Base-by-base conservation (phyloP, 2,797 vertebrate species). In the Lophius americanus region DNA sequence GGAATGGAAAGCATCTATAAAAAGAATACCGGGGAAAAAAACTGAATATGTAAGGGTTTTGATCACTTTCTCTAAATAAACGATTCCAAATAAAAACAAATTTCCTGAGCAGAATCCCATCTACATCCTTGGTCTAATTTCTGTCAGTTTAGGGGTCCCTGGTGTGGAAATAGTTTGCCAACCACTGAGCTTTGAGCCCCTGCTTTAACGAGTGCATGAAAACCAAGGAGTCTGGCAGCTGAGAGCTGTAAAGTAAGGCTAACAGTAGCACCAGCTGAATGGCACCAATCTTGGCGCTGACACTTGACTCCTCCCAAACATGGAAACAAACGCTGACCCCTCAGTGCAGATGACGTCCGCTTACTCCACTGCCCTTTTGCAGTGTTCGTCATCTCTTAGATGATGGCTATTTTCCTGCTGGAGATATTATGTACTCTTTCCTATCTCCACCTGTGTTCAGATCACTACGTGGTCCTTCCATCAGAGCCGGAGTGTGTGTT, bases 231-330 rank as follows among this genome's bases (percentile, higher is more conserved):
- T 73, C 4, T n/a, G 6, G 12, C 65, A 72, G 54, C 50, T 68
- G 48, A 69, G 76, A 75, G 68, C 78, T 78, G 60, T 69, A 9
- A 70, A 36, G 62, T 52, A 62, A 73, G 58, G 73, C 76, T 68
- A 82, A 70, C 73, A 56, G 68, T 73, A 51, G 60, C 62, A 70
- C 36, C 74, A 70, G 66, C 68, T 76, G 73, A 78, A 70, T 1
- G 58, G 32, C 32, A n/a, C 63, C 73, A 75, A 84, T 81, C 78
- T 70, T 53, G 73, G 59, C 23, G 1, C 63, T 41, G 81, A 60
- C 74, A 48, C 64, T 51, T 8, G 48, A 64, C 69, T 85, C 69
- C 73, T 69, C 60, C 83, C 80, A 83, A 85, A 86, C 69, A 83
- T 68, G 77, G 70, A 58, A 62, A 60, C 70, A 23, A 64, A 51